phyloP scores from a whole-genome alignment of 2,888 invertebrate genomes.

The Ephialtes manifestator region DNA sequence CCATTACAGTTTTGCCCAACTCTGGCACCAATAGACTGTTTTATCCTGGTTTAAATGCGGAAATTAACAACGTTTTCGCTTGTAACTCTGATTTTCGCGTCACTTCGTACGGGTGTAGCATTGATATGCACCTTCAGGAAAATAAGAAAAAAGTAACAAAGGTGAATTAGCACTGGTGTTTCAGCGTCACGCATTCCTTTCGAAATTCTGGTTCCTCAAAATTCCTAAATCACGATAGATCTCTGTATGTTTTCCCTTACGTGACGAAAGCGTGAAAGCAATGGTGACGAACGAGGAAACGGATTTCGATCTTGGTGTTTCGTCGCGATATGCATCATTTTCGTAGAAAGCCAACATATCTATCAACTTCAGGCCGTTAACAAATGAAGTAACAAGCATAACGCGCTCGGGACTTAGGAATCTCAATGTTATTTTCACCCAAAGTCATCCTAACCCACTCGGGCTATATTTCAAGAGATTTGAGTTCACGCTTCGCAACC shows the following conservation, averaged over 20 bases:
- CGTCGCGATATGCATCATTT: conserved; percentile 72
- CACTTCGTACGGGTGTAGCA: too few relatives aligned
- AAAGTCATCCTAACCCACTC: conserved; percentile 58
- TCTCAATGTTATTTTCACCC: conserved; percentile 27
- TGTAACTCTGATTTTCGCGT: too few relatives aligned
- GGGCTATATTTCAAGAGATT: conserved; percentile 74
- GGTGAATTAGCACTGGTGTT: conserved; percentile 78
- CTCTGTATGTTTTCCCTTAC: not conserved
- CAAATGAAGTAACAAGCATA: conserved; percentile 67
- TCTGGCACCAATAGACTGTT: too few relatives aligned
- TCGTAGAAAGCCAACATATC: conserved; percentile 69
- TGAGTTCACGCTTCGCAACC: conserved; percentile 62
- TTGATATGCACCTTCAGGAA: too few relatives aligned
- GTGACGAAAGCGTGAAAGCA: not conserved
- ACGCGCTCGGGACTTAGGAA: not conserved
- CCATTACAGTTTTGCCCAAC: too few relatives aligned
- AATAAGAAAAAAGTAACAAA: too few relatives aligned
- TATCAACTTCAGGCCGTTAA: conserved; percentile 73
- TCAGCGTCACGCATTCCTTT: conserved; percentile 5
- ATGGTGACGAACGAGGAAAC: conserved; percentile 24
- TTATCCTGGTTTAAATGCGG: too few relatives aligned
- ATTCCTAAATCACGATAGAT: not conserved
- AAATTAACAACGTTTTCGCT: too few relatives aligned
- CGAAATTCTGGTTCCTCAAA: conserved; percentile 36
- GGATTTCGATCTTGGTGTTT: conserved; percentile 61